A percentile compares a stretch with the other conserved stretches of the same genome.
Conservation (phyloP, 2,113 vertebrate species). For the Chlamydotis undulata region DNA sequence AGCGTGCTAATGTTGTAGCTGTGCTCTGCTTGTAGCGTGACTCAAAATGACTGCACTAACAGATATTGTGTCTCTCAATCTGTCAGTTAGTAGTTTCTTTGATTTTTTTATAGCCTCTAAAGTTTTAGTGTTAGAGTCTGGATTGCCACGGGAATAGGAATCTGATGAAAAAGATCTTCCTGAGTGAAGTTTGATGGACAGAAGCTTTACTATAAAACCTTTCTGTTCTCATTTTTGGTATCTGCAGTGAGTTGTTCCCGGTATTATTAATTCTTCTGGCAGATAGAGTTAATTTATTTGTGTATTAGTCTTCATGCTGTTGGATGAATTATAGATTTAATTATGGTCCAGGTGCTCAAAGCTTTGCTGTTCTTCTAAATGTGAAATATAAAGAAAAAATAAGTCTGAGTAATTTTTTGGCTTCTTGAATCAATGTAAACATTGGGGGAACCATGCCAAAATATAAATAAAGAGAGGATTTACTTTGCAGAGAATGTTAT, state of each 20-base stretch:
- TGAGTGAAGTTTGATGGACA: neutral
- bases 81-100: neutral
- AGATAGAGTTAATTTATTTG: conserved; percentile 45
- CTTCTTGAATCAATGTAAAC: conserved; percentile 37
- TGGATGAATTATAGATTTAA: conserved; percentile 57
- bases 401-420: conserved; percentile 42
- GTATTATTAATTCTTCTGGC: conserved; percentile 28
- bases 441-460: neutral
- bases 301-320: conserved; percentile 4
- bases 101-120: neutral
- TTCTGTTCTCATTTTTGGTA: neutral
- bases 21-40: rapidly evolving
- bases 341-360: conserved; percentile 42
- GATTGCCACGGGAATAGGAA: neutral
- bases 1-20: rapidly evolving
- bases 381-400: conserved; percentile 35
- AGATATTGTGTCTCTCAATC: neutral
- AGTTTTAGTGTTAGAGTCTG: neutral
- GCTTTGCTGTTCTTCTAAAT: neutral
- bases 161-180: neutral
- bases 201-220: neutral
- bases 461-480: conserved; percentile 49
- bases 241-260: neutral
- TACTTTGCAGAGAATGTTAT: neutral
- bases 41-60: neutral